Base-by-base conservation (phyloP, 1,140 invertebrate genomes). In the Macrostomum lignano region DNA sequence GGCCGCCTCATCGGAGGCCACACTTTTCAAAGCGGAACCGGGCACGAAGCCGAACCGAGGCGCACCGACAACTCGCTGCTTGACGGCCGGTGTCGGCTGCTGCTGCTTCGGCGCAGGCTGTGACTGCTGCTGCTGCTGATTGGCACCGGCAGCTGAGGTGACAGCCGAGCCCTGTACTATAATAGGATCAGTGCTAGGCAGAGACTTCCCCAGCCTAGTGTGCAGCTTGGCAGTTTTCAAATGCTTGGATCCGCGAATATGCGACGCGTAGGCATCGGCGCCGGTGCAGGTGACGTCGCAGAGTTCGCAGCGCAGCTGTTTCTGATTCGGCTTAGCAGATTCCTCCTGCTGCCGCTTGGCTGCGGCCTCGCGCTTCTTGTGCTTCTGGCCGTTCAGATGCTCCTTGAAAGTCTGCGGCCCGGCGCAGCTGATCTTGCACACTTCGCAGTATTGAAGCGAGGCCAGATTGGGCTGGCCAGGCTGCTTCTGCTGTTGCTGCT, bases 201-300 rank as follows among this genome's bases (percentile, higher is more conserved):
- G n/a, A n/a, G n/a, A 81, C 54, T 94, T 94, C 21, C 86, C 84
- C 9, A 94, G 65, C 60, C 82, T 84, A 21, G 79, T 84, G 48
- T 93, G 82, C 28, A 93, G 61, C 46, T 91, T 84, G 3, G 93
- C 71, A 42, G 68, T 67, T 60, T 93, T 93, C 54, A 86, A 78
- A 65, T 96, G 88, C 53, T 93, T 94, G 35, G 81, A 73, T 30
- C 86, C 86, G 37, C 82, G 67, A 41, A 94, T 79, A 61, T 96
- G 88, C 21, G 86, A 82, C 21, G 81, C 78, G 61, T 93, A 96
- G 0, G 86, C 81, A 64, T 94, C 86, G 29, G 75, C 73, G 31
- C 84, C 82, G 6, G 86, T 93, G 55, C 86, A 94, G 10, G 81
- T 84, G 4, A 96, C 79, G 61, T 93, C 81, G 55, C 86, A 96